Conservation (phyloP, 2,797 vertebrate species). For the Aselliscus stoliczkanus region DNA sequence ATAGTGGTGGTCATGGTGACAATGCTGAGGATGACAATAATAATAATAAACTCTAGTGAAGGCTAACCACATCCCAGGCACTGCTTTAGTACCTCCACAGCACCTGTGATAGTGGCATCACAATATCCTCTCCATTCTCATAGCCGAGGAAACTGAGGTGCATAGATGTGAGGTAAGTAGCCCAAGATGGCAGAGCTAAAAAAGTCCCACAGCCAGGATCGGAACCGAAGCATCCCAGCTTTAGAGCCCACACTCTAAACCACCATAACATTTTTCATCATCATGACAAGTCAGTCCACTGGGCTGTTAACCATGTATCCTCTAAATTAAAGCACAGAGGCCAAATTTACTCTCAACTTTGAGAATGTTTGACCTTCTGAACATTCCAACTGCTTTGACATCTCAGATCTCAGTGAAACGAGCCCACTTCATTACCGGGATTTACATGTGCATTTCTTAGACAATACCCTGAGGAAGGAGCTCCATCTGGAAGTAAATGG, state of each 20-base stretch:
- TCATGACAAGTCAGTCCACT: neutral
- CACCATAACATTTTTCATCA: neutral
- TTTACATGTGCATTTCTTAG: conserved; percentile 29
- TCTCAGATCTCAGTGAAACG: neutral
- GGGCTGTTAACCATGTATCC: neutral
- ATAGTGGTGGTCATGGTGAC: too few species aligned
- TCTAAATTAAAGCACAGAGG: neutral
- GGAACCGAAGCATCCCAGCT: neutral
- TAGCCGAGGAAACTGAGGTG: neutral
- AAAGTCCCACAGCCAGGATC: neutral
- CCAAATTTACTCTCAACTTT: neutral
- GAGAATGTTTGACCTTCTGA: conserved; percentile 18
- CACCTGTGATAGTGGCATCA: neutral
- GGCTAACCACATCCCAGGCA: neutral
- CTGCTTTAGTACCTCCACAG: neutral
- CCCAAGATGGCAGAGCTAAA: neutral
- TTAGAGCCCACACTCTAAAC: neutral
- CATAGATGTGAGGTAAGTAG: neutral
- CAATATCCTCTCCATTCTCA: neutral
- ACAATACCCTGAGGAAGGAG: conserved; percentile 17
- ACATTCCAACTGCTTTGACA: conserved; percentile 27
- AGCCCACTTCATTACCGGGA: neutral
- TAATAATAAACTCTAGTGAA: neutral
- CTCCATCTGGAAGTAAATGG: conserved; percentile 18
- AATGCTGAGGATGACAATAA: neutral